Base-by-base conservation (phyloP, 2,888 invertebrate species). In the Ophonus ardosiacus region DNA sequence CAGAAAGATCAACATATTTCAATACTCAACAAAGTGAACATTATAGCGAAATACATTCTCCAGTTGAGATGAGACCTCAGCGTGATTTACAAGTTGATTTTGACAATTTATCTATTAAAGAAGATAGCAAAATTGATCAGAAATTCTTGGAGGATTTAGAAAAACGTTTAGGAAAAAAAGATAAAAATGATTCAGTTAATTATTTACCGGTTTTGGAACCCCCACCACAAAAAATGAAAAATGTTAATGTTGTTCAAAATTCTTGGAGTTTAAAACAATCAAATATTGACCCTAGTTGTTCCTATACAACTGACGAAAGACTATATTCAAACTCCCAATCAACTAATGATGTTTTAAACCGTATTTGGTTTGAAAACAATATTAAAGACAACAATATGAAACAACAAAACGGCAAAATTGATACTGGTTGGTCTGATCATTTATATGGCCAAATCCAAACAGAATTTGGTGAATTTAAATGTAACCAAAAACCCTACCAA, bases 101-200 rank as follows among this genome's bases (percentile, higher is more conserved):
- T 13, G 10, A 8, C 43, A 51, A 10, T 51, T 51, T 51, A 13
- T 13, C 10, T 5, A 2, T 51, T 10, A 51, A 51, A 51, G 43
- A 51, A 8, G 43, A 51, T 5, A 31, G 31, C 6, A 31, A 31
- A 31, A 31, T 31, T 17, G 94, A 94, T 88, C 92, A 93, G 7
- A 92, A 92, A 15, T 95, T 95, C 86, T 91, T 95, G 56, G 93
- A 93, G 0, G 95, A 95, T 88, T 89, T 95, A 76, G 95, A 95
- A 89, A 95, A 94, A 87, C 93, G 93, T 87, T 90, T 95, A 13
- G 92, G 92, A 0, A 91, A 91, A 76, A 91, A 91, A 81, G 92
- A 92, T 79, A n/a, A n/a, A n/a, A 38, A 78, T 3, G 78, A 57
- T 57, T 5, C 57, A 57, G 21, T n/a, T 0, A 78, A 59, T 57